Conservation (phyloP, 2,797 vertebrate species). For the Myotis findleyi region DNA sequence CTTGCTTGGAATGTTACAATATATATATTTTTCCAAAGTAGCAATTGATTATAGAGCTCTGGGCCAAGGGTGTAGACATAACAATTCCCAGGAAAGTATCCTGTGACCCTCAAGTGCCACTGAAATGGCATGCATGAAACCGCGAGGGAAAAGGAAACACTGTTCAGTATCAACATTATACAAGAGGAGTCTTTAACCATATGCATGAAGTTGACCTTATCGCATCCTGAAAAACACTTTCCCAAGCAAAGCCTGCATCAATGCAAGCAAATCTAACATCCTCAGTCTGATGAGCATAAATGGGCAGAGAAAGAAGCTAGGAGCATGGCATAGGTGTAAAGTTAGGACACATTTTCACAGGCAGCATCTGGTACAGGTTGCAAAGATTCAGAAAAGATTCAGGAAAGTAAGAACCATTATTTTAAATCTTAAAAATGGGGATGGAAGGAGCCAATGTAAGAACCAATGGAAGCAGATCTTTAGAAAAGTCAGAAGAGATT, state of each 20-base stretch:
- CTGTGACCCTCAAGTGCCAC: conserved; percentile 58
- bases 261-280: not conserved
- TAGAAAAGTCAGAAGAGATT: not conserved
- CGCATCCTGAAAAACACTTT: conserved; percentile 41
- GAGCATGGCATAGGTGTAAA: not conserved
- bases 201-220: conserved; percentile 46
- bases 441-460: not conserved
- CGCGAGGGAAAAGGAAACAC: not conserved
- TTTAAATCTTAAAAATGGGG: not conserved
- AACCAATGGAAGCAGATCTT: not conserved
- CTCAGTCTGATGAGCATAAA: not conserved
- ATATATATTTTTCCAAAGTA: conserved; percentile 45
- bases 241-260: not conserved
- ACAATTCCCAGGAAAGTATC: conserved; percentile 9
- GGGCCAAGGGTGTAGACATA: conserved; percentile 44
- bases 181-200: conserved; percentile 38
- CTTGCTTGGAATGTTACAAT: conserved; percentile 43
- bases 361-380: not conserved
- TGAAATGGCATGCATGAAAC: conserved; percentile 51
- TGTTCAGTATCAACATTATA: conserved; percentile 43
- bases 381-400: not conserved
- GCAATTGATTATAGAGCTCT: conserved; percentile 48
- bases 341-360: not conserved
- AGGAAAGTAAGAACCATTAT: not conserved
- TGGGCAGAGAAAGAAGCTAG: not conserved